Evolutionary conservation across 2,888 invertebrate species (phyloP).

Genomic region (Clusia tigrina): DNA sequence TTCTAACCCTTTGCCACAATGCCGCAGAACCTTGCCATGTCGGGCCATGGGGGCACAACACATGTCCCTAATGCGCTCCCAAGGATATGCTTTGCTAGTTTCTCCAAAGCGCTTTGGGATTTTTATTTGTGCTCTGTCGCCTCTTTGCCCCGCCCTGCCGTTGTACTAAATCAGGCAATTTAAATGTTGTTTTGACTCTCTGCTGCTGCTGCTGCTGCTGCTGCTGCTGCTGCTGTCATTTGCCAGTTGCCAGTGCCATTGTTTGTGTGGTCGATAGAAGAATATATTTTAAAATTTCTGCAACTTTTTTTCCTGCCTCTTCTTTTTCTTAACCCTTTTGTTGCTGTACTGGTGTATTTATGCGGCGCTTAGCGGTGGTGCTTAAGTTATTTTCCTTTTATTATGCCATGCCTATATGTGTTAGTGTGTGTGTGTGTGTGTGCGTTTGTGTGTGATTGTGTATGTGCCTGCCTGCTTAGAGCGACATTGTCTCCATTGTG

Average conservation of each 20-base stretch:
- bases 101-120: slow-evolving; percentile 12
- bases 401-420: neutral
- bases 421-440: slow-evolving; percentile 1
- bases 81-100: slow-evolving; percentile 6
- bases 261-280: neutral
- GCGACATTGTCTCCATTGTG: too few species aligned
- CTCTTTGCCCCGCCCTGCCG: slow-evolving; percentile 36
- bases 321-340: slow-evolving; percentile 1
- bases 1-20: slow-evolving; percentile 24
- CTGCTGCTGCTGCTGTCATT: neutral
- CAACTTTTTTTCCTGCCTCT: slow-evolving; percentile 3
- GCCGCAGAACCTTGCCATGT: neutral
- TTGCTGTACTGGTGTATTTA: neutral
- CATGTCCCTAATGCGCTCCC: slow-evolving; percentile 9
- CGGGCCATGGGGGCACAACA: neutral
- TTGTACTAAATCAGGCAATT: slow-evolving; percentile 54
- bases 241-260: neutral
- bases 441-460: slow-evolving; percentile 26
- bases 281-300: neutral
- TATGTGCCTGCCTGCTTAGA: slow-evolving; percentile 34
- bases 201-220: slow-evolving; percentile 17
- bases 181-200: slow-evolving; percentile 33
- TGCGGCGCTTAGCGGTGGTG: neutral
- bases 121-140: slow-evolving; percentile 24
- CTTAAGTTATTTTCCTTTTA: neutral